Evolutionary conservation across 2,797 vertebrate genomes (phyloP).

Genomic region (Mormyrus hasselquistii): DNA sequence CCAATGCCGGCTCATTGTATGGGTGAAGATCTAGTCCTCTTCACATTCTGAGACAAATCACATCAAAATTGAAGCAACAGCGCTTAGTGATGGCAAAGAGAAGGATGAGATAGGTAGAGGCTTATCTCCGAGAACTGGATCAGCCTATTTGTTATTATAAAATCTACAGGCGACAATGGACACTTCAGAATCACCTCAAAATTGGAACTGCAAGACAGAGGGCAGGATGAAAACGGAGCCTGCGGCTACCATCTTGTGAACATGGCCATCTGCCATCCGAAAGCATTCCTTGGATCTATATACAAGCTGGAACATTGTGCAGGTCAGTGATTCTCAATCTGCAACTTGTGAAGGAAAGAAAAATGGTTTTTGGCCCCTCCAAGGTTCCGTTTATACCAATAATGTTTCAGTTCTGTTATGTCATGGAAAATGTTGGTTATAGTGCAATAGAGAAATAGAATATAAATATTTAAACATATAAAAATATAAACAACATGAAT

Average conservation of each 20-base stretch:
- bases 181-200: background rate
- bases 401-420: background rate
- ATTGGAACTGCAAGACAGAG: background rate
- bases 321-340: background rate
- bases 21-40: background rate
- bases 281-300: background rate
- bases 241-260: background rate
- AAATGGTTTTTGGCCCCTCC: background rate
- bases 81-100: background rate
- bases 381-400: background rate
- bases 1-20: background rate
- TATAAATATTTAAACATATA: background rate
- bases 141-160: background rate
- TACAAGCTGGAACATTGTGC: background rate
- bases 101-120: background rate
- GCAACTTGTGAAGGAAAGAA: background rate
- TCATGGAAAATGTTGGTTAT: background rate
- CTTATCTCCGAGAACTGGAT: background rate
- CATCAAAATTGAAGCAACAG: background rate
- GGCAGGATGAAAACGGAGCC: background rate
- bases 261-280: background rate
- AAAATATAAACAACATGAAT: background rate
- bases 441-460: background rate
- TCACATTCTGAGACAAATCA: background rate
- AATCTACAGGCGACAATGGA: background rate